These are phyloP conservation scores for Sternarchorhynchus goeldii DNA, from an alignment of 2,797 vertebrate genomes.

Conservation along the genomic window DNA sequence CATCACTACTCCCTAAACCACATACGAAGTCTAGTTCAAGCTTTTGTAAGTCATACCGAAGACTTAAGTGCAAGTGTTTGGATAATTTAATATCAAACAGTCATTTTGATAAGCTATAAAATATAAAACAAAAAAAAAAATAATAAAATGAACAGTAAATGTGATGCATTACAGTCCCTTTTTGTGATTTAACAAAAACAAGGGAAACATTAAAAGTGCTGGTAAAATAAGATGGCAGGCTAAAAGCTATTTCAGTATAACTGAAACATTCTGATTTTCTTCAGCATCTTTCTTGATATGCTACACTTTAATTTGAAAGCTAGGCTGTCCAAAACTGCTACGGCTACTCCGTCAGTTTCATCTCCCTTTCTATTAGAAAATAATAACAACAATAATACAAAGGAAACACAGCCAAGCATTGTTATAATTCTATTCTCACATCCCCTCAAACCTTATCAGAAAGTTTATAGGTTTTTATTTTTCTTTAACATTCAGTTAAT, in stretches of 20 bases:
- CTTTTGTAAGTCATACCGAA: constrained; percentile 7
- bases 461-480: background rate
- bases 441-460: background rate
- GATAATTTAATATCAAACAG: constrained; percentile 24
- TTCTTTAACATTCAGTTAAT: constrained; percentile 3
- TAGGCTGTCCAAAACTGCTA: background rate
- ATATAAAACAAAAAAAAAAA: constrained; percentile 9
- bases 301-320: background rate
- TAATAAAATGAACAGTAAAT: constrained; percentile 1
- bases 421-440: background rate
- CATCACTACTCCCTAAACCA: background rate
- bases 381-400: background rate
- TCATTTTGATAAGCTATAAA: constrained; percentile 13
- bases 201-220: constrained; percentile 60
- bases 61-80: background rate
- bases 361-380: constrained; percentile 30
- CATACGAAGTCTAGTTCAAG: background rate
- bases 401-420: background rate
- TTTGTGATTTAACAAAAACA: constrained; percentile 30
- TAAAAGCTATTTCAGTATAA: background rate
- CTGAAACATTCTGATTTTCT: background rate
- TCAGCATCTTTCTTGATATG: background rate
- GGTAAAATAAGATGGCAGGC: constrained; percentile 23
- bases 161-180: constrained; percentile 61
- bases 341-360: background rate